Base-by-base conservation (phyloP, 1,140 invertebrate genomes). In the Akabosia matsudoensis region DNA sequence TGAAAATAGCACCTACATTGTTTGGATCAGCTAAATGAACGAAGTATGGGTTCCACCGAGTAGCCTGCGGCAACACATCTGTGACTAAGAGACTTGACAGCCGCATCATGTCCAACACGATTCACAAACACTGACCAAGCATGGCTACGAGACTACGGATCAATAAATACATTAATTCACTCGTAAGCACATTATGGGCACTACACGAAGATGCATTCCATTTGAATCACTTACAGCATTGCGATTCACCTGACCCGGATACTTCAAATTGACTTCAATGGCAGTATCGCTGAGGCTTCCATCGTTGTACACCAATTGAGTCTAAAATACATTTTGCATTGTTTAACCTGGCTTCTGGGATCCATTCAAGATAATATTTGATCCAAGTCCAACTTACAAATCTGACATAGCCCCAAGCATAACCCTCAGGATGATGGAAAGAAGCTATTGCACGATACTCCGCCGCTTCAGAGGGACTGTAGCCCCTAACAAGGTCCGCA, bases 61-160 rank as follows among this genome's bases (percentile, higher is more conserved):
- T 93, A 96, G 28, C 95, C 95, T 61, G 91, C 92, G 4, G 94
- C 95, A 2, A 93, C 91, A 84, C 96, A 97, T 76, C 94, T 87
- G 0, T 92, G 93, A 74, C 88, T 85, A 70, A 92, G 89, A 31
- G 91, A 89, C 84, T 91, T 89, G 0, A 95, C 93, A 10, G 92
- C 88, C 3, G 94, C 94, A 86, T 97, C 95, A 34, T 95, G 93
- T n/a, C 92, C 93, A 24, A 97, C 92, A 0, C 93, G 92, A 85
- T 96, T 96, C 10, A 97, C 95, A 83, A 91, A 97, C 76, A 97
- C 91, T 64, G 93, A 92, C 95, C 95, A 98, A 79, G 93, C 90
- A 85, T 98, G 96, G 79, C 92, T 88, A 72, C 85, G 86, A 0
- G 93, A 96, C 90, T 95, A 45, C 37, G 18, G 18, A 45, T 71